Conservation (phyloP, 2,888 invertebrate species). For the Parnassius mnemosyne region DNA sequence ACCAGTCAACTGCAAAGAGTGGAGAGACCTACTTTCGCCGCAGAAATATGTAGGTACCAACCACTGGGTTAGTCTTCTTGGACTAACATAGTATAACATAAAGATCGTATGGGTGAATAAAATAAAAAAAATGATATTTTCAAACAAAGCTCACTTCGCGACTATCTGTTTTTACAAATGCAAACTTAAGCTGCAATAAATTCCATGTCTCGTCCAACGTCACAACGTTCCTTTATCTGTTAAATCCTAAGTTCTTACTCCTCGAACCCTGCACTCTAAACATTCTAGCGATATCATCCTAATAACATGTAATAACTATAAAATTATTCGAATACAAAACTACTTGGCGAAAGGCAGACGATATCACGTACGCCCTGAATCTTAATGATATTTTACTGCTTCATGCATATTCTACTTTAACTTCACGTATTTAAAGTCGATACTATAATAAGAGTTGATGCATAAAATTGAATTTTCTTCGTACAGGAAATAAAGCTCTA, state of each 20-base stretch:
- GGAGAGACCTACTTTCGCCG: no score
- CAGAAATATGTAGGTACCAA: no score
- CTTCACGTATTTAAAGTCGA: slow-evolving; percentile 36
- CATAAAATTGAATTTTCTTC: slow-evolving; percentile 1
- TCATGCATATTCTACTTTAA: slow-evolving; percentile 43
- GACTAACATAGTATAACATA: no score
- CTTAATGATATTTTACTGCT: slow-evolving; percentile 49
- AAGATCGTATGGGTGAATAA: no score
- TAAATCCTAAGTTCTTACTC: slow-evolving; percentile 23
- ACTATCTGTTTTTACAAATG: slow-evolving; percentile 12
- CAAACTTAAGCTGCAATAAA: slow-evolving; percentile 15
- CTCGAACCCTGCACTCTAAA: slow-evolving; percentile 31
- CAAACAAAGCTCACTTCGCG: no score
- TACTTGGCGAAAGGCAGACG: slow-evolving; percentile 74
- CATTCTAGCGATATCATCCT: slow-evolving; percentile 55
- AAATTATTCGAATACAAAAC: slow-evolving; percentile 77
- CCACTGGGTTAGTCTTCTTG: no score
- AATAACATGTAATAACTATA: slow-evolving; percentile 75
- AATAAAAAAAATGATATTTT: no score
- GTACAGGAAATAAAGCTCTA: slow-evolving; percentile 10
- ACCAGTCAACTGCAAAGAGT: no score
- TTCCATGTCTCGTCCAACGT: slow-evolving; percentile 14
- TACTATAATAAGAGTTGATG: slow-evolving; percentile 26
- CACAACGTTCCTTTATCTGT: slow-evolving; percentile 17
- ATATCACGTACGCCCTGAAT: slow-evolving; percentile 71